phyloP scores from a whole-genome alignment of 2,797 vertebrate species.

The Clarias fuscus region DNA sequence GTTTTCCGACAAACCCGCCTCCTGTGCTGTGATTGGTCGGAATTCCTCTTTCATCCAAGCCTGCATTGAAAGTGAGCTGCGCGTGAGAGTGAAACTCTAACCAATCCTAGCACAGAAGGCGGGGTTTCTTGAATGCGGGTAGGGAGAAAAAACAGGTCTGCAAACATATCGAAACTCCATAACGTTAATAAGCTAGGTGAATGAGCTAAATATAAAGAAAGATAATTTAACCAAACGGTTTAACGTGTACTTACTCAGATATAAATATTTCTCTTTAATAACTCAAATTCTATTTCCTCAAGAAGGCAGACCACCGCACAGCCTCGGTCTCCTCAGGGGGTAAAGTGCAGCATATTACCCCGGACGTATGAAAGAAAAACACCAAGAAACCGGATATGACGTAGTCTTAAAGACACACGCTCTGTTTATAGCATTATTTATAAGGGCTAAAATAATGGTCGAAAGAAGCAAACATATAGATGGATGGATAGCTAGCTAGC shows the following conservation, averaged over 20 bases:
- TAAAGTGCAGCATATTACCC: constrained; percentile 1
- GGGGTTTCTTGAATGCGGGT: neutral
- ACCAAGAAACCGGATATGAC: constrained; percentile 23
- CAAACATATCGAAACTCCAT: constrained; percentile 12
- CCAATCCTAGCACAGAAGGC: constrained; percentile 2
- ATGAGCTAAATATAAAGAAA: neutral
- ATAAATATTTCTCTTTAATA: neutral
- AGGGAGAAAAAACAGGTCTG: neutral
- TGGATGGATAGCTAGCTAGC: neutral
- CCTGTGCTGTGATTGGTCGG: neutral
- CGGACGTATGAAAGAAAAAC: neutral
- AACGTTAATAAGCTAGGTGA: neutral
- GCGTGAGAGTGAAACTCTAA: neutral
- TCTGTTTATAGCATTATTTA: too few species aligned
- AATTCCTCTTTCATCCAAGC: too few species aligned
- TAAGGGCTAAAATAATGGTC: neutral
- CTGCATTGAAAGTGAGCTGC: neutral
- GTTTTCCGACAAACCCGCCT: neutral
- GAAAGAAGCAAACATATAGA: neutral
- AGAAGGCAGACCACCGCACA: neutral
- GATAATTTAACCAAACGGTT: neutral
- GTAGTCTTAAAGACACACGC: constrained; percentile 1
- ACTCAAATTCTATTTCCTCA: neutral
- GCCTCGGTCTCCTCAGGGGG: neutral
- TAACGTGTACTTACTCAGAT: neutral